These are phyloP conservation scores for Melanophora roralis DNA, from an alignment of 2,888 invertebrate genomes.

Conservation along the genomic window DNA sequence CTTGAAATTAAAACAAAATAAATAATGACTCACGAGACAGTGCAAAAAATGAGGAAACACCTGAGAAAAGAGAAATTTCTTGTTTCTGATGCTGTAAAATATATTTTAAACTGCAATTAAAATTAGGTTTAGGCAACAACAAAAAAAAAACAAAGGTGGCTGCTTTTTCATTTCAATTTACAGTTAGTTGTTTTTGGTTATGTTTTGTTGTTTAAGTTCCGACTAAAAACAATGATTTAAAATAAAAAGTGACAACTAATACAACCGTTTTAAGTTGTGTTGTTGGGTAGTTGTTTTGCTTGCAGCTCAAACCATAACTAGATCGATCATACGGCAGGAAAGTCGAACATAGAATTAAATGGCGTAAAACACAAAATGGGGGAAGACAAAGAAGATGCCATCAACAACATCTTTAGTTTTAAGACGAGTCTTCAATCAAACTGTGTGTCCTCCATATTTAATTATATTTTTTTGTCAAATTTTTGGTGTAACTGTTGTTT, in stretches of 20 bases:
- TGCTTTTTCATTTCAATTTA: not conserved
- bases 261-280: conserved; percentile 47
- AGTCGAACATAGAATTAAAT: conserved; percentile 49
- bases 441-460: not conserved
- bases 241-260: conserved; percentile 2
- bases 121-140: not conserved
- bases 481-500: not conserved
- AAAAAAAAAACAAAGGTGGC: conserved; percentile 40
- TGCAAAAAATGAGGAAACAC: not conserved
- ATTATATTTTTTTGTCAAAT: conserved; percentile 15
- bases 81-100: conserved; percentile 24
- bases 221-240: conserved; percentile 28
- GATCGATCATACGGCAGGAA: conserved; percentile 46
- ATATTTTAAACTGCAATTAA: not conserved
- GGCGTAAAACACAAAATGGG: not conserved
- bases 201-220: conserved; percentile 41
- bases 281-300: conserved; percentile 50
- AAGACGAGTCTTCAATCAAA: conserved; percentile 24
- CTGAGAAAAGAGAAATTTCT: conserved; percentile 46
- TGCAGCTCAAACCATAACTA: conserved; percentile 29
- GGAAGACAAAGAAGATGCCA: not conserved
- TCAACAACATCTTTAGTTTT: conserved; percentile 28
- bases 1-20: conserved; percentile 48
- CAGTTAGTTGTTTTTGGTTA: not conserved
- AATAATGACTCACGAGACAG: not conserved